A percentile compares a stretch with the other conserved stretches of the same genome.
These are phyloP conservation scores for Sthenelais limicola DNA, from an alignment of 2,888 invertebrate species.

Conservation along the genomic window DNA sequence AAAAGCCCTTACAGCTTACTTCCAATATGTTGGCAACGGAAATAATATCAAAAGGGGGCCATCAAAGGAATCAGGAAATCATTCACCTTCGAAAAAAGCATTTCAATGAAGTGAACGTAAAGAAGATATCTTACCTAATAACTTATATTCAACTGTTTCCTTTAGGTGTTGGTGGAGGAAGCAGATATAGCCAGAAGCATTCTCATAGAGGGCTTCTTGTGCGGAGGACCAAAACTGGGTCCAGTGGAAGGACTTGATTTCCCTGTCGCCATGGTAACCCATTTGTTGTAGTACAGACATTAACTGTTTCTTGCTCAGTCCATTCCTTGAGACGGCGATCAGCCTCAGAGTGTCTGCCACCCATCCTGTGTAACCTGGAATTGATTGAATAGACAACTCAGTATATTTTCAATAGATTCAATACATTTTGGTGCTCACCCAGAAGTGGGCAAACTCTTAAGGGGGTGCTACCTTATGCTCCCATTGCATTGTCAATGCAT, in stretches of 20 bases:
- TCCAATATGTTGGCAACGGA: too few relatives aligned
- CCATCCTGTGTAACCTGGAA: slow-evolving; percentile 66
- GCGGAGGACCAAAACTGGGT: slow-evolving; percentile 61
- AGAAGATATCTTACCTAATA: slow-evolving; percentile 60
- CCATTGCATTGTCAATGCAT: too few relatives aligned
- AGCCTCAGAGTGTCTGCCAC: slow-evolving; percentile 67
- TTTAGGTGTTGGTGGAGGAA: slow-evolving; percentile 62
- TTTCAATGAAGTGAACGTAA: too few relatives aligned
- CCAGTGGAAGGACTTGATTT: slow-evolving; percentile 66
- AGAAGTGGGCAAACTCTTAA: too few relatives aligned
- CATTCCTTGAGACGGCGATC: slow-evolving; percentile 65
- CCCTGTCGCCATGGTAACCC: slow-evolving; percentile 62
- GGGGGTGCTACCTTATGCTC: too few relatives aligned
- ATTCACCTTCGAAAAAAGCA: too few relatives aligned
- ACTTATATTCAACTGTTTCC: slow-evolving; percentile 58
- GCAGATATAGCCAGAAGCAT: slow-evolving; percentile 61
- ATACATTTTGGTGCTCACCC: too few relatives aligned
- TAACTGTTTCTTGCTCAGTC: slow-evolving; percentile 63
- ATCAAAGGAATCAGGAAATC: too few relatives aligned
- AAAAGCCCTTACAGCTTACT: too few relatives aligned
- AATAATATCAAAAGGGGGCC: too few relatives aligned
- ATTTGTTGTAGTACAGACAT: slow-evolving; percentile 59
- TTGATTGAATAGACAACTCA: too few relatives aligned
- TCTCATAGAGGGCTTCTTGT: slow-evolving; percentile 58
- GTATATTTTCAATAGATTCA: too few relatives aligned